Percentiles rank a stretch among this genome's conserved stretches.
Conservation (phyloP, 2,888 invertebrate genomes). For the Melieria omissa region DNA sequence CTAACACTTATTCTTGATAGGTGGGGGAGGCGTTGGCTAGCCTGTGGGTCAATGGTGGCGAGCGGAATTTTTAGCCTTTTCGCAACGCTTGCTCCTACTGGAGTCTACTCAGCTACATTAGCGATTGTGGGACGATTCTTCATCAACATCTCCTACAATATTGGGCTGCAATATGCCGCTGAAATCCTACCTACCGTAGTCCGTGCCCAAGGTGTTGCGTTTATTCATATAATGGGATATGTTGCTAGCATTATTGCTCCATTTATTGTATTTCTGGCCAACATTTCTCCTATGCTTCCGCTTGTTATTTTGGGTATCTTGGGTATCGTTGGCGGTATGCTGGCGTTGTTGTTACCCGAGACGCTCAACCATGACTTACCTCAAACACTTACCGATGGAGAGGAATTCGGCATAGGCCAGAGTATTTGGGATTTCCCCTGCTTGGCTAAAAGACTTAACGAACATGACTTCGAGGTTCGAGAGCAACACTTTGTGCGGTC, state of each 20-base stretch:
- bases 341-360: slow-evolving; percentile 86
- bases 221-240: slow-evolving; percentile 89
- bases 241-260: slow-evolving; percentile 85
- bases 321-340: slow-evolving; percentile 78
- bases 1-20: slow-evolving; percentile 78
- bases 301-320: slow-evolving; percentile 81
- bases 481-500: slow-evolving; percentile 60
- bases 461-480: slow-evolving; percentile 57
- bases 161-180: slow-evolving; percentile 89
- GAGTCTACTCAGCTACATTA: slow-evolving; percentile 76
- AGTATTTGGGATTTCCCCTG: slow-evolving; percentile 86
- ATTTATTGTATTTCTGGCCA: slow-evolving; percentile 84
- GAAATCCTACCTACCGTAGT: slow-evolving; percentile 89
- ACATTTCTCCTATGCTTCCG: slow-evolving; percentile 78
- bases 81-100: slow-evolving; percentile 77
- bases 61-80: slow-evolving; percentile 84
- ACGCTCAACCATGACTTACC: slow-evolving; percentile 87
- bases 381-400: slow-evolving; percentile 86
- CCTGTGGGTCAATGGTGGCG: slow-evolving; percentile 81
- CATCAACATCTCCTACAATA: slow-evolving; percentile 91
- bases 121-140: slow-evolving; percentile 87
- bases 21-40: slow-evolving; percentile 88
- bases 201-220: slow-evolving; percentile 85
- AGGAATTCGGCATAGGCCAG: slow-evolving; percentile 84
- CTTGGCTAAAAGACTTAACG: slow-evolving; percentile 72